Evolutionary conservation across 2,113 vertebrate species (phyloP).

Genomic region (Haliaeetus leucogaster): DNA sequence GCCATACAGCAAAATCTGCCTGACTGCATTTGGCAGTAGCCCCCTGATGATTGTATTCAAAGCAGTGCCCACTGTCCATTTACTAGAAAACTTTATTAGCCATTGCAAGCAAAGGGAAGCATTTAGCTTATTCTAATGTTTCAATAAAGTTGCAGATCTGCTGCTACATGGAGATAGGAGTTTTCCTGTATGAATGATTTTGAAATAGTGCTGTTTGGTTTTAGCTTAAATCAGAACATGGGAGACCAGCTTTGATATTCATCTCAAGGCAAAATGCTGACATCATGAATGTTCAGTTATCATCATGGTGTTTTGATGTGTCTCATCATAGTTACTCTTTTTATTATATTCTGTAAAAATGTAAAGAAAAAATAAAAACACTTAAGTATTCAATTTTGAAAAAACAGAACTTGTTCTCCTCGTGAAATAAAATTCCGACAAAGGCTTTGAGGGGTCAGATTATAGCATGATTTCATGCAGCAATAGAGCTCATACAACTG

Average conservation of each 20-base stretch:
- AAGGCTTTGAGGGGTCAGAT: background rate
- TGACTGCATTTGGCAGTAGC: background rate
- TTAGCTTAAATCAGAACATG: background rate
- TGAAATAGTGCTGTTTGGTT: background rate
- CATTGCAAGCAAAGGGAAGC: background rate
- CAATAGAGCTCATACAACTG: background rate
- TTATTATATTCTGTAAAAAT: background rate
- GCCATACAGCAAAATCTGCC: background rate
- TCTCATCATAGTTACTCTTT: background rate
- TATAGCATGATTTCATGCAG: background rate
- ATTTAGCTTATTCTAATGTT: background rate
- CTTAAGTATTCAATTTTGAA: background rate
- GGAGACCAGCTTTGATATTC: background rate
- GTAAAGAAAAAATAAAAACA: background rate
- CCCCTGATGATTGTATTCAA: background rate
- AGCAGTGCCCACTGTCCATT: background rate
- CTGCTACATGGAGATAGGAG: background rate
- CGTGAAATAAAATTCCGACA: background rate
- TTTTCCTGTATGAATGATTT: background rate
- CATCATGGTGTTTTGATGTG: fast-evolving
- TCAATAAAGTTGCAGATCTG: background rate
- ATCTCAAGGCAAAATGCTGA: background rate
- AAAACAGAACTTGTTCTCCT: background rate
- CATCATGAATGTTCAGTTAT: background rate
- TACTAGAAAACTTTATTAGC: background rate